Conservation (phyloP, 2,888 invertebrate species). For the Acleris holmiana region DNA sequence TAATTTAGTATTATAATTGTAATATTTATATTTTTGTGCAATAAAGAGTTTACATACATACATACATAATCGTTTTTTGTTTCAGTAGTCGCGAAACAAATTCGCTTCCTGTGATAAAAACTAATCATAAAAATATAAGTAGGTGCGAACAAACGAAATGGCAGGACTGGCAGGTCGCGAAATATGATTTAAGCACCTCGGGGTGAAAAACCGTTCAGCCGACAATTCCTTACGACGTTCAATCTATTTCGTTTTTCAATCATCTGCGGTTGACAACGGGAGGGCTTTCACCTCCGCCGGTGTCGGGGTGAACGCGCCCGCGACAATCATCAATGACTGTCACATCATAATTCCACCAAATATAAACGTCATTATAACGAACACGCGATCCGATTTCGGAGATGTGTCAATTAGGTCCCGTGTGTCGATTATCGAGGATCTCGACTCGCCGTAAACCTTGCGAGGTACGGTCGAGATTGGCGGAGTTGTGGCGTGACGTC, state of each 20-base stretch:
- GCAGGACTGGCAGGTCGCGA: constrained; percentile 7
- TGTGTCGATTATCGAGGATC: constrained; percentile 17
- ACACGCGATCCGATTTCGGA: constrained; percentile 36
- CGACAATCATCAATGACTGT: constrained; percentile 30
- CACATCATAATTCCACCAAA: constrained; percentile 34
- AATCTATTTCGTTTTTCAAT: constrained; percentile 38
- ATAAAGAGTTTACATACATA: too few relatives aligned
- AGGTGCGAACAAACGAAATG: constrained; percentile 24
- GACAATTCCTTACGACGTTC: constrained; percentile 25
- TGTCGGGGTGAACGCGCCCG: constrained; percentile 32
- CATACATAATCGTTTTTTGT: too few relatives aligned
- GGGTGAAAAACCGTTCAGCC: constrained; percentile 38
- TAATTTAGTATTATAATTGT: too few relatives aligned
- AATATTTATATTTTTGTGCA: too few relatives aligned
- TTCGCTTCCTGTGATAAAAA: constrained; percentile 27
- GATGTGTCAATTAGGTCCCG: constrained; percentile 36
- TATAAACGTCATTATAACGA: constrained; percentile 37
- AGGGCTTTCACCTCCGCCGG: constrained; percentile 52
- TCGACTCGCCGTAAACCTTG: constrained; percentile 23
- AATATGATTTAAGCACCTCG: constrained; percentile 23
- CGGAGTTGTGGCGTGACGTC: constrained; percentile 22
- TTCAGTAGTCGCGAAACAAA: constrained; percentile 19
- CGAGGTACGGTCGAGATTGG: constrained; percentile 30
- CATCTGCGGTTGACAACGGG: constrained; percentile 42
- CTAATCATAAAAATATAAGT: constrained; percentile 14